These are phyloP conservation scores for Zosterops lateralis DNA, from an alignment of 2,113 vertebrate genomes.

Conservation along the genomic window DNA sequence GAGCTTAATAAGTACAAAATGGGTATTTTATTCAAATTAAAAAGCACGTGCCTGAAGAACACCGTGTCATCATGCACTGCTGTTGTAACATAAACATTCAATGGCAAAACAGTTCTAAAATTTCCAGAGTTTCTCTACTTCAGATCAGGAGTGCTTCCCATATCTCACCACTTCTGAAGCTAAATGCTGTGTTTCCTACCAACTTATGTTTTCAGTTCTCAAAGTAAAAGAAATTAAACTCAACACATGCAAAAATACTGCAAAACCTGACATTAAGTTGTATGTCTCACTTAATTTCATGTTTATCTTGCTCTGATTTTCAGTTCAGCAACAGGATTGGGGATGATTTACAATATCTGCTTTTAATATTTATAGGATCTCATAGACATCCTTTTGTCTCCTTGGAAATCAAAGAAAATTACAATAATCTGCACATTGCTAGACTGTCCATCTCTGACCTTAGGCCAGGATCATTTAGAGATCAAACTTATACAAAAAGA, in stretches of 20 bases:
- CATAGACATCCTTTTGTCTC: not conserved
- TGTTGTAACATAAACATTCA: not conserved
- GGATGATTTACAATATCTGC: not conserved
- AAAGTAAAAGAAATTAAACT: not conserved
- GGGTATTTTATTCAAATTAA: not conserved
- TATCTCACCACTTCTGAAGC: not conserved
- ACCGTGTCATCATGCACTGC: accelerated
- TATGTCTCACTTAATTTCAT: not conserved
- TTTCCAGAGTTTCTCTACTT: not conserved
- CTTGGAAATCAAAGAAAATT: not conserved
- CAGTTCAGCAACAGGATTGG: not conserved
- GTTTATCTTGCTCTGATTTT: not conserved
- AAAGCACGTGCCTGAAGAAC: not conserved
- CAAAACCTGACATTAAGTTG: not conserved
- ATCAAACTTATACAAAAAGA: not conserved
- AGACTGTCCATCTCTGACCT: not conserved
- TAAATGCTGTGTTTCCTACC: not conserved
- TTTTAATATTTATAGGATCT: not conserved
- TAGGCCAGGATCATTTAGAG: not conserved
- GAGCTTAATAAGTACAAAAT: not conserved
- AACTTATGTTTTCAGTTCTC: not conserved
- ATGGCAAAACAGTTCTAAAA: not conserved
- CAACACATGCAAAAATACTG: not conserved
- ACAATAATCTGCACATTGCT: not conserved
- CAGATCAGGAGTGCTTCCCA: not conserved